Conservation (phyloP, 2,113 vertebrate genomes). For the Urocynchramus pylzowi region DNA sequence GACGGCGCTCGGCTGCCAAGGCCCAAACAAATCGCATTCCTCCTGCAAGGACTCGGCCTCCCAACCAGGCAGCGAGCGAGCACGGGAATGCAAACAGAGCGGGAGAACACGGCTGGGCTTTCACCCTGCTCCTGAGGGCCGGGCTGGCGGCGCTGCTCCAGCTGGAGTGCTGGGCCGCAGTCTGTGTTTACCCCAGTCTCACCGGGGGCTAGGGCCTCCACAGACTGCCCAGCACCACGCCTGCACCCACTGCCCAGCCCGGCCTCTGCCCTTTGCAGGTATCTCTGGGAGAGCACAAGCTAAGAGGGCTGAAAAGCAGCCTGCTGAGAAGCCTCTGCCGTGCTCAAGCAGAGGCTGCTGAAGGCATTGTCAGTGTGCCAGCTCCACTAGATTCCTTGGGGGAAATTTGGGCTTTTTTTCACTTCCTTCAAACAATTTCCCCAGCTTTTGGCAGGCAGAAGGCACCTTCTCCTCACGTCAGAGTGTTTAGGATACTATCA, state of each 20-base stretch:
- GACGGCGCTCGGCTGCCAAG: background rate
- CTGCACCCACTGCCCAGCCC: background rate
- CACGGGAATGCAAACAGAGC: background rate
- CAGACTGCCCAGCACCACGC: background rate
- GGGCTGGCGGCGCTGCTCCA: background rate
- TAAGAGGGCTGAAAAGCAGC: background rate
- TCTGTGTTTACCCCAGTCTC: background rate
- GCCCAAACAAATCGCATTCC: conserved; percentile 32
- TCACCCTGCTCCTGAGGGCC: background rate
- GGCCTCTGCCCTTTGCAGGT: background rate
- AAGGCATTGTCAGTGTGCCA: background rate
- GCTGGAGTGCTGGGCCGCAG: background rate
- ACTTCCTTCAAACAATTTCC: background rate
- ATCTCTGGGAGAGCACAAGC: background rate
- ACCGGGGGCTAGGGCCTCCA: background rate
- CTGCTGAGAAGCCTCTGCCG: background rate
- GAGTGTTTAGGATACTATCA: background rate
- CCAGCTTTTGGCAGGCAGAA: background rate
- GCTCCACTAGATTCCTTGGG: background rate
- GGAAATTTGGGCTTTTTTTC: background rate
- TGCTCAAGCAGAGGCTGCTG: background rate
- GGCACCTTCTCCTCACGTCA: background rate
- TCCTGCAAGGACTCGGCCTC: conserved; percentile 20
- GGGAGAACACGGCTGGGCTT: background rate
- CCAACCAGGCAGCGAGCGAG: background rate